phyloP scores from a whole-genome alignment of 2,888 invertebrate genomes.

The Stenchaetothrips biformis region DNA sequence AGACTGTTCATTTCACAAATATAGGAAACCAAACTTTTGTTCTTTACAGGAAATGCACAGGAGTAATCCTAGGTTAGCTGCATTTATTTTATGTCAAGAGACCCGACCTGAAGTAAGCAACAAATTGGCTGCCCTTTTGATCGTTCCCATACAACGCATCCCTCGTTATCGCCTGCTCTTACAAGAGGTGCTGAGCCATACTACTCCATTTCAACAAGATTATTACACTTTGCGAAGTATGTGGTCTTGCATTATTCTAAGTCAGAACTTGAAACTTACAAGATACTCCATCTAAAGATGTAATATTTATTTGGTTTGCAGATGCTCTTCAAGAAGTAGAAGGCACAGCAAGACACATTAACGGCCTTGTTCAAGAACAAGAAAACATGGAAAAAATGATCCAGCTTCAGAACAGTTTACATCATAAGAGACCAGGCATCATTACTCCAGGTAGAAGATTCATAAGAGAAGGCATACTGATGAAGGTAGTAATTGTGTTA shows the following conservation, averaged over 20 bases:
- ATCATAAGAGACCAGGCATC: slow-evolving; percentile 58
- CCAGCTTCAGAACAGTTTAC: slow-evolving; percentile 60
- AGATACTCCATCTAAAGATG: background rate
- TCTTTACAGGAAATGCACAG: slow-evolving; percentile 49
- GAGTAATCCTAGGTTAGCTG: slow-evolving; percentile 52
- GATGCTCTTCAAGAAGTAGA: slow-evolving; percentile 64
- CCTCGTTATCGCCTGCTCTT: slow-evolving; percentile 70
- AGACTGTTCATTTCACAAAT: slow-evolving; percentile 30
- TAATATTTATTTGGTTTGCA: slow-evolving; percentile 41
- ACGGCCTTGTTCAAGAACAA: slow-evolving; percentile 66
- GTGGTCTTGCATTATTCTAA: slow-evolving; percentile 22
- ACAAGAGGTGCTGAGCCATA: slow-evolving; percentile 61
- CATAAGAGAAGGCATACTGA: slow-evolving; percentile 60
- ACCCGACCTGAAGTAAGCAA: slow-evolving; percentile 63
- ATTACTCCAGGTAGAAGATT: slow-evolving; percentile 64
- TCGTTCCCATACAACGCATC: slow-evolving; percentile 72
- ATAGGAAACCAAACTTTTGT: slow-evolving; percentile 33
- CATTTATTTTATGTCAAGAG: slow-evolving; percentile 60
- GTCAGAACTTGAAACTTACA: background rate
- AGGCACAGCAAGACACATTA: slow-evolving; percentile 64
- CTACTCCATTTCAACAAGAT: slow-evolving; percentile 54
- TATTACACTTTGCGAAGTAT: slow-evolving; percentile 52
- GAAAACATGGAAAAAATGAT: slow-evolving; percentile 65
- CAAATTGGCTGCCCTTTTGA: slow-evolving; percentile 66
- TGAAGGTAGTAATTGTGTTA: slow-evolving; percentile 48